Percentiles rank a stretch among this genome's conserved stretches.
Evolutionary conservation across 2,113 vertebrate genomes (phyloP).

Genomic region (Illadopsis cleaveri): DNA sequence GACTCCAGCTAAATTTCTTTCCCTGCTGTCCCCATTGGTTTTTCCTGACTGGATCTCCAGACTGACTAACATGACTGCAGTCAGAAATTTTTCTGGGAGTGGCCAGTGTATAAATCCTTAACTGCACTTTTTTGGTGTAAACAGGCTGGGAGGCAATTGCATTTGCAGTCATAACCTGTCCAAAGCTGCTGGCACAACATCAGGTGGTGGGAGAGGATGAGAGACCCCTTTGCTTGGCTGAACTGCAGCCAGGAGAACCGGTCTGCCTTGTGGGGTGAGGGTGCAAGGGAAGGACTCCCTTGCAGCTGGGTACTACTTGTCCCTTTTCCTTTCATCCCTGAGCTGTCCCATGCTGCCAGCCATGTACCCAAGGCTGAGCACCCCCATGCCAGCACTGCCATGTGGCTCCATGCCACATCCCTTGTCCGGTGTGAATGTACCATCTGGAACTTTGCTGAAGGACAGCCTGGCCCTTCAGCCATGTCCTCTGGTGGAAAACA

Average conservation of each 20-base stretch:
- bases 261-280: not conserved
- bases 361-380: not conserved
- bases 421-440: not conserved
- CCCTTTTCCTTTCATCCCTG: not conserved
- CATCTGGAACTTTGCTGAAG: not conserved
- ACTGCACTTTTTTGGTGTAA: not conserved
- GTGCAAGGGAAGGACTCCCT: not conserved
- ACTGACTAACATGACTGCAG: not conserved
- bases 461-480: not conserved
- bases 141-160: not conserved
- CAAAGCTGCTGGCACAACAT: not conserved
- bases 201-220: not conserved
- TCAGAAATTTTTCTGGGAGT: not conserved
- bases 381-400: not conserved
- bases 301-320: not conserved
- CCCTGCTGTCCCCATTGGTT: not conserved
- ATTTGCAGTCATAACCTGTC: not conserved
- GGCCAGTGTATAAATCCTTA: not conserved
- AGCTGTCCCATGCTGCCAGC: not conserved
- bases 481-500: not conserved
- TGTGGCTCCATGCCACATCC: rapidly evolving
- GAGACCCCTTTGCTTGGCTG: not conserved
- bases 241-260: not conserved
- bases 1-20: not conserved
- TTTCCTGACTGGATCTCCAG: not conserved